These are phyloP conservation scores for Calephelis nemesis DNA, from an alignment of 1,140 invertebrate genomes.

Conservation along the genomic window DNA sequence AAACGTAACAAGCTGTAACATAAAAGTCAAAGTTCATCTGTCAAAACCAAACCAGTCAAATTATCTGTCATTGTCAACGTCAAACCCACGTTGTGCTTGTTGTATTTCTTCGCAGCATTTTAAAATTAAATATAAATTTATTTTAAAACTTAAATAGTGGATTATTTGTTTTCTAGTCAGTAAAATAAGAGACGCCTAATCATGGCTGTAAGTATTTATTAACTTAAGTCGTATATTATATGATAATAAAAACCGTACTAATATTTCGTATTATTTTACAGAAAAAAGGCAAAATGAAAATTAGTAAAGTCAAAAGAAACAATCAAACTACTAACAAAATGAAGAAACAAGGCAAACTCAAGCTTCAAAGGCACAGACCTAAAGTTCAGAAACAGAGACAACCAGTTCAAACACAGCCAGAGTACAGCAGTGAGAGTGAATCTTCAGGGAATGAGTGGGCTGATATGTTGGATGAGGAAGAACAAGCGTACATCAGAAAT, in stretches of 20 bases:
- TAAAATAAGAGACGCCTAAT: neutral
- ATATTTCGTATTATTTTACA: conserved; percentile 39
- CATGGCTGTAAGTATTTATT: conserved; percentile 52
- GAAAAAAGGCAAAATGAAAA: conserved; percentile 79
- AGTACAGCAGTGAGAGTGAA: conserved; percentile 66
- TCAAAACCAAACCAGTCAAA: too few species aligned
- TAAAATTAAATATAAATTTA: too few species aligned
- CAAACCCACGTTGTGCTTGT: conserved; percentile 5
- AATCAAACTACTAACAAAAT: conserved; percentile 83
- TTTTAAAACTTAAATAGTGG: too few species aligned
- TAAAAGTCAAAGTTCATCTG: neutral
- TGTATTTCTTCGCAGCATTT: neutral
- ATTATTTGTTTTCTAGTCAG: too few species aligned
- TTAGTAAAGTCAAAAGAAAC: conserved; percentile 82
- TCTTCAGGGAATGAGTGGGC: conserved; percentile 77
- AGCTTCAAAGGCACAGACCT: conserved; percentile 68
- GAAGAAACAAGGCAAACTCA: conserved; percentile 81
- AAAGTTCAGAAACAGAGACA: conserved; percentile 74
- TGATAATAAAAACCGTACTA: neutral
- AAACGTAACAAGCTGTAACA: too few species aligned
- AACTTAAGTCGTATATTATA: neutral
- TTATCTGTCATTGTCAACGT: neutral
- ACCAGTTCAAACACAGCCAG: conserved; percentile 37
- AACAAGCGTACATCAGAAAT: conserved; percentile 81
- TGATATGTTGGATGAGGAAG: conserved; percentile 83